Evolutionary conservation across 2,797 vertebrate genomes (phyloP).

Genomic region (Bucorvus abyssinicus): DNA sequence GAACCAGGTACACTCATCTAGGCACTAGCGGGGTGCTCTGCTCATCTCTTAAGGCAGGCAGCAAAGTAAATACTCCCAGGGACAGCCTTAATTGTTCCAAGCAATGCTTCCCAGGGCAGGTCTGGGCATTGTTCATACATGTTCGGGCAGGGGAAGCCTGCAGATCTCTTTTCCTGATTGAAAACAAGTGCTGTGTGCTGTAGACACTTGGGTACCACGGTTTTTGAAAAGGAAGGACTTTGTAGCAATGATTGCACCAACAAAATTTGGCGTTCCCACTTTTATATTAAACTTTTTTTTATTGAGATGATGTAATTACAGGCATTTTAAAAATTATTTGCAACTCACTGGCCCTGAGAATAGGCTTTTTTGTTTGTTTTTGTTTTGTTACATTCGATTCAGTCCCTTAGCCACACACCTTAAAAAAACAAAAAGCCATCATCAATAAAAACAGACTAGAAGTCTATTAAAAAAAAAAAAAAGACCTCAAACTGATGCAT

Average conservation of each 20-base stretch:
- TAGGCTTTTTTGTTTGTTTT: slow-evolving; percentile 74
- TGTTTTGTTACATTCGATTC: slow-evolving; percentile 81
- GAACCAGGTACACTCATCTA: not conserved
- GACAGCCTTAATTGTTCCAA: not conserved
- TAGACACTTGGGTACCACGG: not conserved
- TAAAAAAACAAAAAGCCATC: slow-evolving; percentile 55
- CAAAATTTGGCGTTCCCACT: slow-evolving; percentile 59
- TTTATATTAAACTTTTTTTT: slow-evolving; percentile 78
- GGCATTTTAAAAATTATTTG: slow-evolving; percentile 84
- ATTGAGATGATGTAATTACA: slow-evolving; percentile 86
- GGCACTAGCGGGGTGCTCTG: not conserved
- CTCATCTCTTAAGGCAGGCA: not conserved
- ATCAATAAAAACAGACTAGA: slow-evolving; percentile 73
- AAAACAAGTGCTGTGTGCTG: not conserved
- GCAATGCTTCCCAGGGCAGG: not conserved
- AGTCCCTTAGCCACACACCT: slow-evolving; percentile 78
- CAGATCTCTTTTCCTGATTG: not conserved
- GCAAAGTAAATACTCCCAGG: not conserved
- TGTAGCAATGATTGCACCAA: slow-evolving; percentile 38
- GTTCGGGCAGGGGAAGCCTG: not conserved
- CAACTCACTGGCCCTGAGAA: slow-evolving; percentile 85
- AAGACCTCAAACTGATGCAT: slow-evolving; percentile 3
- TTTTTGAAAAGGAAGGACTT: not conserved
- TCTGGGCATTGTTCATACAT: not conserved
- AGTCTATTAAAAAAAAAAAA: slow-evolving; percentile 59